Evolutionary conservation across 2,113 vertebrate species (phyloP), one percentile per base, ranked within the genome.

Genomic region (Chitala chitala): DNA sequence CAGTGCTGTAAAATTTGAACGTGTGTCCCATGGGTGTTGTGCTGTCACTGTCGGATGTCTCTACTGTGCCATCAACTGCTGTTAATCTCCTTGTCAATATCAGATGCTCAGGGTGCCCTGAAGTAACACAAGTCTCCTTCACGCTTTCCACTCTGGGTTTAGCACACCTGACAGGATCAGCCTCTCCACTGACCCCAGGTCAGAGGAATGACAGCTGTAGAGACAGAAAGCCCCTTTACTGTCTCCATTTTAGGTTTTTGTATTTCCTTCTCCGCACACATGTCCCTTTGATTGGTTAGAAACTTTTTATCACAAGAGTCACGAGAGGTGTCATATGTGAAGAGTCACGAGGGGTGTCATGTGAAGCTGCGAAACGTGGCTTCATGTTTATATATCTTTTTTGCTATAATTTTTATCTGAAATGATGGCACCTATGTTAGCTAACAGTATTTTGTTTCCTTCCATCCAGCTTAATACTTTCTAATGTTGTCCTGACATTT

Each of bases 161-260:
- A 83, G 86, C 76, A 58, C 63, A 71, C 77, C 76, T 82, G 84
- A 85, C 79, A 84, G 78, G 77, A 73, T 26, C 66, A 78, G 71
- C 73, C 79, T 78, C 79, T 64, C 78, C 40, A 17, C 15, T 33
- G 31, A 17, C 4, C 4, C 78, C 73, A 68, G 61, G 54, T 72
- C 24, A 20, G 12, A 48, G 74, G 75, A 63, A 55, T 61, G 36
- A 74, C 66, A 54, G 15, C n/a, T 7, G 20, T n/a, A 38, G 31
- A 56, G 26, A 15, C 36, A 20, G 50, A 65, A 20, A 33, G 51
- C 8, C 40, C 0, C 42, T 4, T 36, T 56, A 22, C 10, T 22
- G 26, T 33, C 15, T 17, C 33, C n/a, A 33, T 17, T n/a, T n/a
- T n/a, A n/a, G n/a, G n/a, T n/a, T n/a, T n/a, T n/a, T n/a, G n/a